Evolutionary conservation across 2,797 vertebrate species (phyloP).

Genomic region (Dermochelys coriacea): DNA sequence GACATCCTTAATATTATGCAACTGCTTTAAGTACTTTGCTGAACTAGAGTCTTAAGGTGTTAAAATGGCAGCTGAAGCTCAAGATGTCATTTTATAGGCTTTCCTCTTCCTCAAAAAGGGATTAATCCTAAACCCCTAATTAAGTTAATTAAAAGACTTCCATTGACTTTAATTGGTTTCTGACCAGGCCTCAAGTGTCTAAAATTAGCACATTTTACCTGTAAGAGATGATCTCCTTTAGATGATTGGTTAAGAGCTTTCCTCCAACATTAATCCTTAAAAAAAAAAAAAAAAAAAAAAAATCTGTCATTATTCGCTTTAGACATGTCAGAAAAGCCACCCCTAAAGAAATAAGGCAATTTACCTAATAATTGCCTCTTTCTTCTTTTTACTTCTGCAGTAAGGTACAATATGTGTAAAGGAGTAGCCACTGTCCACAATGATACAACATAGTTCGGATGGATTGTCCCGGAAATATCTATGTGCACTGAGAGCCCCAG

Average conservation of each 20-base stretch:
- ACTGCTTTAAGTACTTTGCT: background rate
- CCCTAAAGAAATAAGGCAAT: background rate
- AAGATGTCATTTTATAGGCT: background rate
- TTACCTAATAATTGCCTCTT: constrained; percentile 96
- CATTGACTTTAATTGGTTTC: constrained; percentile 15
- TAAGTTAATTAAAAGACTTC: background rate
- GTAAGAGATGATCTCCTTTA: constrained; percentile 99
- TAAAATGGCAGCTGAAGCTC: background rate
- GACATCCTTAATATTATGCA: background rate
- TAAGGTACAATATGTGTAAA: constrained; percentile 97
- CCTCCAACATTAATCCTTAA: constrained; percentile 96
- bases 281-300: constrained; percentile 9
- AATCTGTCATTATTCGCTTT: background rate
- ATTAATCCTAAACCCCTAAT: constrained; percentile 12
- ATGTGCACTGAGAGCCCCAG: constrained; percentile 92
- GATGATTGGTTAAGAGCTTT: constrained; percentile 96
- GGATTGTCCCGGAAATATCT: constrained; percentile 92
- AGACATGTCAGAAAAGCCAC: background rate
- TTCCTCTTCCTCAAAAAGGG: background rate
- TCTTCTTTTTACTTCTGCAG: constrained; percentile 95
- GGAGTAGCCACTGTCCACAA: constrained; percentile 97
- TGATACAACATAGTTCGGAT: constrained; percentile 92
- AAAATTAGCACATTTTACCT: constrained; percentile 82
- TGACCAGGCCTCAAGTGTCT: background rate
- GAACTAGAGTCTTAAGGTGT: background rate